Base-by-base conservation (phyloP, 2,888 invertebrate species). In the Opisthograptis luteolata region DNA sequence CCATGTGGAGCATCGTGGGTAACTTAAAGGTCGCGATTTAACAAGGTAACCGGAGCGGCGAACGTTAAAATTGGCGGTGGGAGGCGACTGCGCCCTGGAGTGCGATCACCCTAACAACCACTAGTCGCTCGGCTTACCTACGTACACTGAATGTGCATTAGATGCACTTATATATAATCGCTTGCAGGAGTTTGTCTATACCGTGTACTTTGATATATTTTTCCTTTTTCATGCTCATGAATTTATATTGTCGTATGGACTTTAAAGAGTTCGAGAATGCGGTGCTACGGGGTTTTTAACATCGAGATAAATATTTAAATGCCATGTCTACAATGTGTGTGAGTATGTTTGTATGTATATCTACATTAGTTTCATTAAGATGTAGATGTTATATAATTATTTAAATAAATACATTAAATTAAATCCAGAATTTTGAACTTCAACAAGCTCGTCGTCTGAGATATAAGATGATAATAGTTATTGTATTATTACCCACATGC, bases 51-150 rank as follows among this genome's bases (percentile, higher is more conserved):
- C 65, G 59, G 65, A 70, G 66, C 63, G 64, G 64, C 58, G 68
- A 58, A 64, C 64, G 66, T 69, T 62, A 64, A 65, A 68, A 69
- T 66, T 61, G 65, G 60, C 60, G 55, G 55, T 51, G 48, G 52
- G 48, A 49, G 61, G 63, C 49, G 60, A 72, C 68, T 60, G 67
- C 69, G 66, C 75, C 76, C 75, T 62, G 57, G 73, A 70, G 78
- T 64, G 71, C 69, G 68, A 76, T 78, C 62, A 62, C 62, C 68
- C 60, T 73, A 73, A 78, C 75, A 47, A 53, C 56, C 71, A 74
- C 69, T 62, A 61, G 64, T 55, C 57, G 58, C 60, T 62, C 60
- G 58, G 64, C 63, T 58, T 49, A 50, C 53, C 42, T 55, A 46
- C 52, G 40, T 50, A 58, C 58, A 56, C 54, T 49, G 53, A 54